Conservation (phyloP, 2,888 invertebrate species). For the Catocala fraxini region DNA sequence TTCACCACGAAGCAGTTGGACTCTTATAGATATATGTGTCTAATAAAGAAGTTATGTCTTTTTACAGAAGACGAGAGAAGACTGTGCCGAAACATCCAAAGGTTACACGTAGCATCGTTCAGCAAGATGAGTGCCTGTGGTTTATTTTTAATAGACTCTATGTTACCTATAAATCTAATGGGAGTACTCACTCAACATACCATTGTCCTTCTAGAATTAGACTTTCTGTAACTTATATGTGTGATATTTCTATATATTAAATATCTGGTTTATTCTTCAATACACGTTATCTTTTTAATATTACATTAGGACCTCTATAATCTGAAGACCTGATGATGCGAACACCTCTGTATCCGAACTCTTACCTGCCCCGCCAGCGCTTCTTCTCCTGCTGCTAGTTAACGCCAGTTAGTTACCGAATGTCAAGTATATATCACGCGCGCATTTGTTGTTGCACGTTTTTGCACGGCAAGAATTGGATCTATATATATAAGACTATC, state of each 20-base stretch:
- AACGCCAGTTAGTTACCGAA: no score
- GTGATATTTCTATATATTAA: not conserved
- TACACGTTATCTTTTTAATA: not conserved
- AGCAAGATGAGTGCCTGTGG: constrained; percentile 8
- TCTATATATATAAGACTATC: no score
- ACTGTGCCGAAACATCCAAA: constrained; percentile 12
- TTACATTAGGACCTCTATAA: no score
- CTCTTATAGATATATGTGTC: not conserved
- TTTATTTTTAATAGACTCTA: constrained; percentile 8
- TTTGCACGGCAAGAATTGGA: no score
- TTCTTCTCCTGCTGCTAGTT: no score
- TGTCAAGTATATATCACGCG: no score
- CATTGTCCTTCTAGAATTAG: constrained; percentile 14
- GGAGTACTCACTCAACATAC: constrained; percentile 9
- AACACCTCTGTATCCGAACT: no score
- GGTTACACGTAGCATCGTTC: constrained; percentile 1
- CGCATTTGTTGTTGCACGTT: no score
- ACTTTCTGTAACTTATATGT: constrained; percentile 5
- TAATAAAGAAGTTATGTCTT: not conserved
- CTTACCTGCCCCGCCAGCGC: no score
- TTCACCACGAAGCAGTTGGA: no score
- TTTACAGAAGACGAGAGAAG: constrained; percentile 6
- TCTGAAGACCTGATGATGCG: no score
- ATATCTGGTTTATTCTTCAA: not conserved
- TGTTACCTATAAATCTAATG: not conserved